Conservation (phyloP, 2,888 invertebrate genomes). For the Caradrina kadenii region DNA sequence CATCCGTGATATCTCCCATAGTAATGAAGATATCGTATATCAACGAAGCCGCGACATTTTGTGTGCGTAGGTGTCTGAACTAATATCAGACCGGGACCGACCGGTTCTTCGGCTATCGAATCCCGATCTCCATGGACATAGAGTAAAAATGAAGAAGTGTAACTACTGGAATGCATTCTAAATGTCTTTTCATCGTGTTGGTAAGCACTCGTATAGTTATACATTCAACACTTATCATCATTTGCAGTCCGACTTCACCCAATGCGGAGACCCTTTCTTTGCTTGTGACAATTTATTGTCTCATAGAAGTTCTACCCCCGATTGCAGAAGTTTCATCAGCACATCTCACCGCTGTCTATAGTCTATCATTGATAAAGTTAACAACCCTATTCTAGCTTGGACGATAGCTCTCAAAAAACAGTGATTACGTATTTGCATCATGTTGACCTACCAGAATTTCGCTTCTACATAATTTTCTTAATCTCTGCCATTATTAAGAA, state of each 20-base stretch:
- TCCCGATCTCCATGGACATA: slow-evolving; percentile 49
- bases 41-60: slow-evolving; percentile 57
- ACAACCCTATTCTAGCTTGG: too few species aligned
- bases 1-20: slow-evolving; percentile 39
- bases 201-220: too few species aligned
- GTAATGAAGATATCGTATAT: slow-evolving; percentile 54
- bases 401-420: too few species aligned
- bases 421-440: too few species aligned
- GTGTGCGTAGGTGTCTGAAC: slow-evolving; percentile 66
- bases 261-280: too few species aligned
- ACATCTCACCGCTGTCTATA: background rate
- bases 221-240: too few species aligned
- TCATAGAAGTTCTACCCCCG: too few species aligned
- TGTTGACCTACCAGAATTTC: background rate
- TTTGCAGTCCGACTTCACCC: background rate
- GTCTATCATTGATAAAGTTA: background rate
- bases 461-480: slow-evolving; percentile 12
- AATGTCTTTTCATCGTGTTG: background rate
- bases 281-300: too few species aligned
- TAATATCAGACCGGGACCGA: slow-evolving; percentile 64
- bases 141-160: slow-evolving; percentile 5
- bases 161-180: background rate
- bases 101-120: slow-evolving; percentile 70
- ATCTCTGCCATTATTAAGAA: slow-evolving; percentile 27
- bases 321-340: too few species aligned